Percentiles rank a stretch among this genome's conserved stretches.
These are phyloP conservation scores for Romanogobio albipinnatus DNA, from an alignment of 2,113 vertebrate genomes.

Conservation along the genomic window DNA sequence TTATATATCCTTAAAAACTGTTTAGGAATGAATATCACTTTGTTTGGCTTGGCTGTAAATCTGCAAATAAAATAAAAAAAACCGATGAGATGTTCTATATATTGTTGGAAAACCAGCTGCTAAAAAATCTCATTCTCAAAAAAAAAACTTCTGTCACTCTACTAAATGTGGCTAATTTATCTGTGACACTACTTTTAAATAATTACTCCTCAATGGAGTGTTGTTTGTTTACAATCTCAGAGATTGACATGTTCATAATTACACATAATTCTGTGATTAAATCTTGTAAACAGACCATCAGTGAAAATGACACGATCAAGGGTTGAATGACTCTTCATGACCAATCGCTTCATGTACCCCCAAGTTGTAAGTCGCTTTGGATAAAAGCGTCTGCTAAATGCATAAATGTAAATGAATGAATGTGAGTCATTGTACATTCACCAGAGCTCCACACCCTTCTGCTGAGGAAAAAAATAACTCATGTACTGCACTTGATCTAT, in stretches of 20 bases:
- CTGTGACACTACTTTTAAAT: not conserved
- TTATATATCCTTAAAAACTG: not conserved
- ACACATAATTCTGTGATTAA: not conserved
- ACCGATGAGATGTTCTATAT: not conserved
- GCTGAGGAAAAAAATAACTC: not conserved
- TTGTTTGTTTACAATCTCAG: not conserved
- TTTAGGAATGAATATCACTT: not conserved
- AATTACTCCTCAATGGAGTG: not conserved
- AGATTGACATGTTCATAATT: not conserved
- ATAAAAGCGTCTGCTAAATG: no score
- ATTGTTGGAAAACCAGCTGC: not conserved
- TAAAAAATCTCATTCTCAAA: not conserved
- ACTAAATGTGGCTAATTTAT: not conserved
- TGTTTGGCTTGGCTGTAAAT: not conserved
- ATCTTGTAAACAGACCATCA: not conserved
- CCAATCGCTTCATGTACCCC: no score
- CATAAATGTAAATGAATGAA: no score
- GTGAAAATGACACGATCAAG: not conserved
- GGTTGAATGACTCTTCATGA: no score
- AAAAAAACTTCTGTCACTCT: not conserved
- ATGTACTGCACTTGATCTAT: not conserved
- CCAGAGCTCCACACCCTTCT: not conserved
- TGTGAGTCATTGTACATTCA: slow-evolving; percentile 8
- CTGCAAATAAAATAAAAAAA: not conserved
- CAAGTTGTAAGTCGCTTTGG: no score